Conservation (phyloP, 2,888 invertebrate genomes). For the Brachylomia viminalis region DNA sequence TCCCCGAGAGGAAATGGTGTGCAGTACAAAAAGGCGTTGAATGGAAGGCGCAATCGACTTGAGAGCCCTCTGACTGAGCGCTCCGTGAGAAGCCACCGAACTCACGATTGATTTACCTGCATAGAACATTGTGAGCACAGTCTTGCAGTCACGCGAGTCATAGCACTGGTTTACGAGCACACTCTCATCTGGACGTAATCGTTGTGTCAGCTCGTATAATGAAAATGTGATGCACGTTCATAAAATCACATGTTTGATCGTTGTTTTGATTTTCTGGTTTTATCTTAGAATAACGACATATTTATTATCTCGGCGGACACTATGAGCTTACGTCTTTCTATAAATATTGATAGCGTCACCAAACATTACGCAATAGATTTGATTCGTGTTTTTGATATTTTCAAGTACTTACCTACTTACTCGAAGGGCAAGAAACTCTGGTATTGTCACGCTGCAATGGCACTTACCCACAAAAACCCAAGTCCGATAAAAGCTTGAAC, state of each 20-base stretch:
- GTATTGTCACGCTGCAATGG: constrained; percentile 57
- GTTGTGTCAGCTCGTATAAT: constrained; percentile 34
- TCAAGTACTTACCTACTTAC: constrained; percentile 3
- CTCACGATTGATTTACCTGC: constrained; percentile 69
- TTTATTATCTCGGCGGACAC: constrained; percentile 2
- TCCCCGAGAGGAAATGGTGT: constrained; percentile 71
- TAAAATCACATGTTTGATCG: constrained; percentile 27
- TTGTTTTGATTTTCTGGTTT: constrained; percentile 39
- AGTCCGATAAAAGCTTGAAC: constrained; percentile 58
- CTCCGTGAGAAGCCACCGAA: constrained; percentile 67
- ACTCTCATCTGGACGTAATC: constrained; percentile 45
- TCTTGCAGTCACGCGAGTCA: constrained; percentile 28
- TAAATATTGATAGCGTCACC: constrained; percentile 5
- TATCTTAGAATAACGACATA: background rate
- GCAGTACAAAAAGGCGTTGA: constrained; percentile 64
- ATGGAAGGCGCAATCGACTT: constrained; percentile 68
- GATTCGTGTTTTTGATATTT: constrained; percentile 30
- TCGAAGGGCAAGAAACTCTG: constrained; percentile 48
- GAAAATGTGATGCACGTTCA: constrained; percentile 23
- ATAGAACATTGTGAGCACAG: constrained; percentile 51
- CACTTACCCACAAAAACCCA: constrained; percentile 48
- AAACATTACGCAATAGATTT: constrained; percentile 10
- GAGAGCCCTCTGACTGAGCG: constrained; percentile 68
- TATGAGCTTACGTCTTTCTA: background rate
- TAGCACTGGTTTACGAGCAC: constrained; percentile 37